These are phyloP conservation scores for Pagetopsis macropterus DNA, from an alignment of 2,797 vertebrate genomes.

Conservation along the genomic window DNA sequence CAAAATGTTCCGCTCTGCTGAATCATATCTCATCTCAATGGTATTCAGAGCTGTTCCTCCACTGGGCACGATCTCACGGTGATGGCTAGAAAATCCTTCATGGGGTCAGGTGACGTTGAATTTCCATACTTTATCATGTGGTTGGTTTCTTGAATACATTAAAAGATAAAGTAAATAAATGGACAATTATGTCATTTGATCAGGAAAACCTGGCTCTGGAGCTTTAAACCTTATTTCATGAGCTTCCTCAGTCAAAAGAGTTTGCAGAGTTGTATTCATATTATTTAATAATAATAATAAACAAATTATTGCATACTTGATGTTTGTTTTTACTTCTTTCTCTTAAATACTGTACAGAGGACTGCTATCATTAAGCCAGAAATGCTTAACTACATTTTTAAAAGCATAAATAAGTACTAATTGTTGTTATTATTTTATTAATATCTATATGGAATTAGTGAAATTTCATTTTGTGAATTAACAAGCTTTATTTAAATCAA, in stretches of 20 bases:
- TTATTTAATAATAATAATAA: background rate
- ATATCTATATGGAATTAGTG: background rate
- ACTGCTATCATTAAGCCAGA: background rate
- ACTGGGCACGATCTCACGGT: conserved; percentile 22
- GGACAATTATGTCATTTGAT: background rate
- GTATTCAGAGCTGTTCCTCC: conserved; percentile 55
- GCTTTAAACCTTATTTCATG: background rate
- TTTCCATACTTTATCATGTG: background rate
- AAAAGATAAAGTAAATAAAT: background rate
- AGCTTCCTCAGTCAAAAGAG: background rate
- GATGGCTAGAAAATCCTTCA: conserved; percentile 1
- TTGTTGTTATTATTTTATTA: background rate
- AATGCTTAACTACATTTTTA: background rate
- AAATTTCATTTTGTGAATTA: background rate
- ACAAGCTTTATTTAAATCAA: background rate
- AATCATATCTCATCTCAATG: conserved; percentile 64
- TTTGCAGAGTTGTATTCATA: background rate
- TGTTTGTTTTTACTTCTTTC: background rate
- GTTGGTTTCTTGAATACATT: background rate
- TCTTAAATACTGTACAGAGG: background rate
- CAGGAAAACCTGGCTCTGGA: background rate
- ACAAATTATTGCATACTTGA: background rate
- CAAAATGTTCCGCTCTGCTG: conserved; percentile 45
- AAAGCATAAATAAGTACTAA: background rate
- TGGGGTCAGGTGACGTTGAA: background rate